Percentiles rank a stretch among this genome's conserved stretches.
These are phyloP conservation scores for Drosophila pallidifrons DNA, from an alignment of 1,140 invertebrate genomes.

Conservation along the genomic window DNA sequence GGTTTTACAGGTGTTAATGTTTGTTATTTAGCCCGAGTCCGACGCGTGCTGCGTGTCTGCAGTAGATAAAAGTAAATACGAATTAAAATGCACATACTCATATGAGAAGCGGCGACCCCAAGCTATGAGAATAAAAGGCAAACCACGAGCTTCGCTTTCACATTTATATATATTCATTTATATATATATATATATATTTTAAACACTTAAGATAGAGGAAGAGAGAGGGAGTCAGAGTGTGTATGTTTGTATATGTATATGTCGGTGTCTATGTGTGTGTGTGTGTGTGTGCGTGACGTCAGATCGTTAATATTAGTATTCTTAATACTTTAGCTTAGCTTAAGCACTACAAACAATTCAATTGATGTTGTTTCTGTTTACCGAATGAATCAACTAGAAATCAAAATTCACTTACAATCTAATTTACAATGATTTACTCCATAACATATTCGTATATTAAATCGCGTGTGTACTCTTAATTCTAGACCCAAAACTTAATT, in stretches of 20 bases:
- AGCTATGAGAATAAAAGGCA: conserved; percentile 33
- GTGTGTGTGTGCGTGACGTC: conserved; percentile 33
- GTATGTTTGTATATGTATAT: conserved; percentile 14
- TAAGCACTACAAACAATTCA: conserved; percentile 39
- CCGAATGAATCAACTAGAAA: conserved; percentile 14
- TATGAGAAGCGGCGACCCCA: neutral
- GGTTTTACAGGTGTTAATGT: conserved; percentile 77
- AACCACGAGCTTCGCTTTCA: conserved; percentile 55
- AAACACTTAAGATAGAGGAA: conserved; percentile 66
- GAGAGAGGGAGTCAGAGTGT: conserved; percentile 15
- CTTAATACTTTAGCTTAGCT: conserved; percentile 42
- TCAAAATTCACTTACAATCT: conserved; percentile 12
- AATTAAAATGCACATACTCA: conserved; percentile 20
- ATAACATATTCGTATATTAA: conserved; percentile 5
- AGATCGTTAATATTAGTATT: conserved; percentile 33
- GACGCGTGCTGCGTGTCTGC: conserved; percentile 54
- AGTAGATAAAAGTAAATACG: conserved; percentile 59
- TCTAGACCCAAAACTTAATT: neutral
- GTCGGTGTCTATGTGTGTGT: conserved; percentile 9
- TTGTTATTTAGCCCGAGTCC: conserved; percentile 47
- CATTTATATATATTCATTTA: conserved; percentile 61
- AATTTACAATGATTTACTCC: conserved; percentile 5
- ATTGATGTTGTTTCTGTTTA: conserved; percentile 22
- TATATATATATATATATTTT: conserved; percentile 42
- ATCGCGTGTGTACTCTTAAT: neutral